Conservation (phyloP, 2,113 vertebrate species). For the Lathamus discolor region DNA sequence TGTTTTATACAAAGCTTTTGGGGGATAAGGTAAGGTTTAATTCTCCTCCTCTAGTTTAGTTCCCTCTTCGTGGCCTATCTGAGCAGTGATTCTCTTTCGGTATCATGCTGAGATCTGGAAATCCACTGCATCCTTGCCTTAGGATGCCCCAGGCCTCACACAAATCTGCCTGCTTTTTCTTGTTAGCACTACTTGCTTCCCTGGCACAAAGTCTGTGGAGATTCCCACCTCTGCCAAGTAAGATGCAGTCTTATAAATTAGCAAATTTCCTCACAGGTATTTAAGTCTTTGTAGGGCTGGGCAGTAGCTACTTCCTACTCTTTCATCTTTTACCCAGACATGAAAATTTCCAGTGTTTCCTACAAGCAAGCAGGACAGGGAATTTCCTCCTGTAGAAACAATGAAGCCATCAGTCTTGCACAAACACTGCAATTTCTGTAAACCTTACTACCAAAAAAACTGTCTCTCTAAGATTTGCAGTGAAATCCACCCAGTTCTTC, state of each 20-base stretch:
- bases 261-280: not conserved
- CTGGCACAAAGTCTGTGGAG: not conserved
- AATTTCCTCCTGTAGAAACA: not conserved
- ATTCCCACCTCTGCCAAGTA: not conserved
- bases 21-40: not conserved
- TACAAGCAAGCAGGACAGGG: not conserved
- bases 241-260: not conserved
- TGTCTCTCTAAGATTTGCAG: not conserved
- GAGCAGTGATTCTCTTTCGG: not conserved
- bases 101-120: not conserved
- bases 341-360: not conserved
- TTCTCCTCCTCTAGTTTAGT: not conserved
- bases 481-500: not conserved
- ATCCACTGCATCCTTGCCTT: not conserved
- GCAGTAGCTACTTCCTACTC: not conserved
- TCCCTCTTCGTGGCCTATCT: not conserved
- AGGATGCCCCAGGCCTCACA: not conserved
- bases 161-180: not conserved
- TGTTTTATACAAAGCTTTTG: not conserved
- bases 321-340: not conserved
- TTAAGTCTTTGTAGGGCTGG: not conserved
- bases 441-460: not conserved
- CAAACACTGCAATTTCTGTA: not conserved
- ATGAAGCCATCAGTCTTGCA: not conserved
- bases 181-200: not conserved